These are phyloP conservation scores for Caretta caretta DNA, from an alignment of 2,113 vertebrate species.

Conservation along the genomic window DNA sequence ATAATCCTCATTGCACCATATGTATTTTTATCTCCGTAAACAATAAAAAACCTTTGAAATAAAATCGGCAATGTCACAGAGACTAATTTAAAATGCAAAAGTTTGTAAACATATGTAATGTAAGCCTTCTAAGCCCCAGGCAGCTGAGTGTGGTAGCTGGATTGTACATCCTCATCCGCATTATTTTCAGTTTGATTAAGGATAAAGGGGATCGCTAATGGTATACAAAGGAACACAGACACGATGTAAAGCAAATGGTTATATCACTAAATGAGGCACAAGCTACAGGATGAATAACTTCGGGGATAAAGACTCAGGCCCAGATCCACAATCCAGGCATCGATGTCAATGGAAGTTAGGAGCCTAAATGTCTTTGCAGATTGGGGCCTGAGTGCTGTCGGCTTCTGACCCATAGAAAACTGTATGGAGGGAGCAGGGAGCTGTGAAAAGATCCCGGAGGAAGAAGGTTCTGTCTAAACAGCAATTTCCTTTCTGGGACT, in stretches of 20 bases:
- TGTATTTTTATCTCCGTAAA: not conserved
- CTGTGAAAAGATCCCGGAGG: not conserved
- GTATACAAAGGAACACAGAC: not conserved
- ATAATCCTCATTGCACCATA: not conserved
- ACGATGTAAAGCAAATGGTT: not conserved
- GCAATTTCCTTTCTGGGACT: slow-evolving; percentile 24
- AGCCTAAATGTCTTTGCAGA: not conserved
- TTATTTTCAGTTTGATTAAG: not conserved
- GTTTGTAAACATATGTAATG: not conserved
- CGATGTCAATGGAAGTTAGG: not conserved
- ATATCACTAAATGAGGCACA: not conserved
- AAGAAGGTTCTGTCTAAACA: slow-evolving; percentile 35
- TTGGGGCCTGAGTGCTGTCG: not conserved
- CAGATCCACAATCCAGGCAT: not conserved
- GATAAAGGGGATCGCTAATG: not conserved
- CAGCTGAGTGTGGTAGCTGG: not conserved
- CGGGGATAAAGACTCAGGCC: not conserved
- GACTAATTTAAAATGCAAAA: not conserved
- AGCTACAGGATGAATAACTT: not conserved
- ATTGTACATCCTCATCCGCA: not conserved
- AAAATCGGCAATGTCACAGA: not conserved
- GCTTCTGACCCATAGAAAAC: not conserved
- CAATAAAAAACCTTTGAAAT: not conserved
- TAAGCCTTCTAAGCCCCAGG: not conserved
- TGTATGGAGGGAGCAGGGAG: not conserved